Base-by-base conservation (phyloP, 2,888 invertebrate genomes). In the Tetragonula carbonaria region DNA sequence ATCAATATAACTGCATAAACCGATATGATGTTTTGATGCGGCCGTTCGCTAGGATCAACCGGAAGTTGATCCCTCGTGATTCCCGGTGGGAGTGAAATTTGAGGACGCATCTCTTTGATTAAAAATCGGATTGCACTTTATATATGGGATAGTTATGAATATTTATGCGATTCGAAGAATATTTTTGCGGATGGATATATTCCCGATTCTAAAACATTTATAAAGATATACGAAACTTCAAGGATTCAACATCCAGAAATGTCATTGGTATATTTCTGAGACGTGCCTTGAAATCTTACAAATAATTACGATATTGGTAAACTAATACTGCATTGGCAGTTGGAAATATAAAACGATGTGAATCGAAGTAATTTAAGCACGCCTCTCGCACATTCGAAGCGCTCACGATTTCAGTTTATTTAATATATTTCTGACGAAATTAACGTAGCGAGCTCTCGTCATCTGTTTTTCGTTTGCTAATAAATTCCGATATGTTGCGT, bases 1-100 rank as follows among this genome's bases (percentile, higher is more conserved):
- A 66, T n/a, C 82, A 74, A 84, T 84, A 74, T 78, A 77, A 70
- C 82, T 77, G 70, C 65, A 74, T 70, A 73, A 84, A 71, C 81
- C 81, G 81, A 76, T 76, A 76, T 55, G 81, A 81, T 80, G 68
- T 72, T 83, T 80, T 62, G 74, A 83, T 75, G 75, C 62, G 62
- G 66, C 57, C 81, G 66, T 82, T 80, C 51, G 62, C 57, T n/a
- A 33, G 63, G 75, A 82, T 82, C 75, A 70, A 65, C 65, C 45
- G 51, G 23, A 55, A 75, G 67, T 75, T 63, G 72, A 73, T 73
- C 33, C 74, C 23, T 16, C 62, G 70, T 55, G 68, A 59, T n/a
- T 65, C 21, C 16, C 33, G n/a, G 16, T 3, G n/a, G 13, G 51
- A 67, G 74, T 33, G 75, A 51, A 74, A 67, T 67, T 57, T 74